A percentile compares a stretch with the other conserved stretches of the same genome.
Conservation (phyloP, 2,113 vertebrate species). For the Centropus unirufus region DNA sequence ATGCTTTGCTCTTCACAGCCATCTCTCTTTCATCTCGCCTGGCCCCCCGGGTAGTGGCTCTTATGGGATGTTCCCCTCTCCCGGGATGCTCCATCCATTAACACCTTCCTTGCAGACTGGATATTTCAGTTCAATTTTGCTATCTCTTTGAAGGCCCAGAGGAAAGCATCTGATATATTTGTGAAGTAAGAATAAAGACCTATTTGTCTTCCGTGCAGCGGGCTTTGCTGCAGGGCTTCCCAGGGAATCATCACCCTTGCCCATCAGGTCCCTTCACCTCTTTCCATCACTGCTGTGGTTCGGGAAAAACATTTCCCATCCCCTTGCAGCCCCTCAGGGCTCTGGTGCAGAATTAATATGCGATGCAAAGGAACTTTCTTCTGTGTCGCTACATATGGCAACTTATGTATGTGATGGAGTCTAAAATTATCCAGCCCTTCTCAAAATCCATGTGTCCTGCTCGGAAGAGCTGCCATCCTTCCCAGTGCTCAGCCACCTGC, state of each 20-base stretch:
- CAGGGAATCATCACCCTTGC: neutral
- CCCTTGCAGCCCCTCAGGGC: neutral
- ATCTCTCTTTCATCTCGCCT: neutral
- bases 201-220: neutral
- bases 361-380: slow-evolving; percentile 11
- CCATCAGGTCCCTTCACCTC: neutral
- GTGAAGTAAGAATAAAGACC: neutral
- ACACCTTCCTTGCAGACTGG: neutral
- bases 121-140: neutral
- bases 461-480: slow-evolving; percentile 39
- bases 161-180: neutral
- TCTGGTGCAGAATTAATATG: neutral
- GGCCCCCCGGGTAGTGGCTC: neutral
- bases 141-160: neutral
- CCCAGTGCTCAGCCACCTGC: slow-evolving; percentile 40
- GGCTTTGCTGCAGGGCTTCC: neutral
- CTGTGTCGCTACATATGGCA: slow-evolving; percentile 32
- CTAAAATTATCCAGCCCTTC: slow-evolving; percentile 62
- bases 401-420: slow-evolving; percentile 31
- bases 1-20: neutral
- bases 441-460: slow-evolving; percentile 47
- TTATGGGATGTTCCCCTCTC: neutral
- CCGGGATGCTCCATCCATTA: neutral
- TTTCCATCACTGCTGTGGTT: neutral
- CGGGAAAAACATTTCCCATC: neutral